Conservation (phyloP, 2,797 vertebrate genomes). For the Rhynchotus rufescens region DNA sequence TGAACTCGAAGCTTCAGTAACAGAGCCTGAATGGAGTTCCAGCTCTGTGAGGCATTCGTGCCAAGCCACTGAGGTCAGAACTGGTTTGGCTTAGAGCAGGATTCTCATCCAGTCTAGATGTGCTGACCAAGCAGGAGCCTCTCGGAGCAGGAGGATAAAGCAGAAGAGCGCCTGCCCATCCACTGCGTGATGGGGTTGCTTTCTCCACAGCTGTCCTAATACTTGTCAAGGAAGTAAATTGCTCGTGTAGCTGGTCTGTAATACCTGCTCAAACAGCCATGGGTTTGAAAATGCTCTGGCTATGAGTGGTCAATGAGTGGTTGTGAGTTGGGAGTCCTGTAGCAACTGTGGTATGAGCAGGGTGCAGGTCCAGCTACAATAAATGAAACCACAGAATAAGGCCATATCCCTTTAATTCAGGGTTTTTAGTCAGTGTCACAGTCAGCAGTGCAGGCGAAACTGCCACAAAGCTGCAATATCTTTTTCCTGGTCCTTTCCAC, state of each 20-base stretch:
- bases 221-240: not conserved
- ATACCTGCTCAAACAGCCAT: not conserved
- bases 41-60: not conserved
- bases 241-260: not conserved
- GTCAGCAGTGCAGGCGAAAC: too few species aligned
- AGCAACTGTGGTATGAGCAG: not conserved
- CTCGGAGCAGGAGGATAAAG: not conserved
- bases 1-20: not conserved
- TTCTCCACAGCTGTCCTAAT: not conserved
- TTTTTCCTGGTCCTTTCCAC: too few species aligned
- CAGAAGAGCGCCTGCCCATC: not conserved
- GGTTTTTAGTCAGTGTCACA: not conserved
- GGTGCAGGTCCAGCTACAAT: not conserved
- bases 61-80: not conserved
- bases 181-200: not conserved
- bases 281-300: slow-evolving; percentile 12
- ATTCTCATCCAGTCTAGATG: not conserved
- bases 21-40: not conserved
- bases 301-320: not conserved
- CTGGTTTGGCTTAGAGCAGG: not conserved
- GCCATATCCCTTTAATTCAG: not conserved
- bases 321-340: not conserved
- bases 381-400: not conserved
- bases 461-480: too few species aligned
- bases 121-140: not conserved